These are phyloP conservation scores for Hoplostethus mediterraneus DNA, from an alignment of 2,797 vertebrate genomes.

Conservation along the genomic window DNA sequence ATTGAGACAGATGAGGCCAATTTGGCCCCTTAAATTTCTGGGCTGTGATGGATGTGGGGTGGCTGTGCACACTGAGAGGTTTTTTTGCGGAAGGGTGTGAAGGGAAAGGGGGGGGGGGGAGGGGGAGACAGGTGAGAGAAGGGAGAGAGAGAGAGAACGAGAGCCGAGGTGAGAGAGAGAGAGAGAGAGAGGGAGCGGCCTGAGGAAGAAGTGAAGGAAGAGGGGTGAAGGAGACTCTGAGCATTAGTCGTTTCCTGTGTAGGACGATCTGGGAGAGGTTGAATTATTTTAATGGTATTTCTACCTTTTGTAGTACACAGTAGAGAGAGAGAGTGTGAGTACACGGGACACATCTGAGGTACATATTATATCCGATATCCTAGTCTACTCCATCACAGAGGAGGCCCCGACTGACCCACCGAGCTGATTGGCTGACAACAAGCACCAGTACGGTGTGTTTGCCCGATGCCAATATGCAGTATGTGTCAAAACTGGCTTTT, in stretches of 20 bases:
- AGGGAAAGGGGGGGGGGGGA: conserved; percentile 37
- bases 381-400: too few species aligned
- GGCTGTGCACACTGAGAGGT: conserved; percentile 87
- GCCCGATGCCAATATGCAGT: background rate
- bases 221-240: conserved; percentile 58
- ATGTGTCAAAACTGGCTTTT: conserved; percentile 30
- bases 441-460: conserved; percentile 4
- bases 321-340: conserved; percentile 29
- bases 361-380: background rate
- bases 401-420: conserved; percentile 10
- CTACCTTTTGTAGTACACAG: conserved; percentile 24
- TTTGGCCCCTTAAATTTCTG: conserved; percentile 99
- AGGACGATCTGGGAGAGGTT: background rate
- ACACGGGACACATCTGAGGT: conserved; percentile 2
- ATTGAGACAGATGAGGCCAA: conserved; percentile 99
- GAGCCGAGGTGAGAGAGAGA: too few species aligned
- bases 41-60: conserved; percentile 98
- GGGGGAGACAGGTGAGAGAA: conserved; percentile 63
- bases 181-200: too few species aligned
- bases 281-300: background rate
- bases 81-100: conserved; percentile 64
- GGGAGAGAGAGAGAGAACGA: conserved; percentile 19
- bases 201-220: conserved; percentile 26
- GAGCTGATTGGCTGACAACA: conserved; percentile 24
- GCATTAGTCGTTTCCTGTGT: conserved; percentile 25